Evolutionary conservation across 2,113 vertebrate genomes (phyloP).

Genomic region (Coptodon bakossiorum): DNA sequence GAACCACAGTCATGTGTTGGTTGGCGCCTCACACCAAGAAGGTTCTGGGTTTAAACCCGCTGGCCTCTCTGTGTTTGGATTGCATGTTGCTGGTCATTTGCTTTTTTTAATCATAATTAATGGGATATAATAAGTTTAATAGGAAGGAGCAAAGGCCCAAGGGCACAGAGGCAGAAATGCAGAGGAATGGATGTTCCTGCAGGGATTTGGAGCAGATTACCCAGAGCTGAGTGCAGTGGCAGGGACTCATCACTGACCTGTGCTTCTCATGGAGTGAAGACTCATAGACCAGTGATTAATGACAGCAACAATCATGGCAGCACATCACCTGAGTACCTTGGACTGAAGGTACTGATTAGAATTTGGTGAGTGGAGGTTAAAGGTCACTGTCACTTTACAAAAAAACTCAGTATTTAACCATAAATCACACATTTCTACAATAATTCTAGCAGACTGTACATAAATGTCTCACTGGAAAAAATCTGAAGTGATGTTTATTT

Average conservation of each 20-base stretch:
- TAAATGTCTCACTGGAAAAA: neutral
- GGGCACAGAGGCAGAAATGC: neutral
- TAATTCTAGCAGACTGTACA: neutral
- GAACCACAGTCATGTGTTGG: neutral
- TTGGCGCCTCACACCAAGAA: accelerated
- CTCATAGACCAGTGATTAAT: neutral
- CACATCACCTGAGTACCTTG: neutral
- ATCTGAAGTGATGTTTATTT: neutral
- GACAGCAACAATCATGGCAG: neutral
- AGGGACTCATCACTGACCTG: neutral
- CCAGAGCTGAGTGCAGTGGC: neutral
- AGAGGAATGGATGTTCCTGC: neutral
- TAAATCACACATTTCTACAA: neutral
- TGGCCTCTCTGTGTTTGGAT: neutral
- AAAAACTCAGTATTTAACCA: accelerated
- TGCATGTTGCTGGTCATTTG: neutral
- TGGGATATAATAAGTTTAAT: neutral
- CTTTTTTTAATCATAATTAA: accelerated
- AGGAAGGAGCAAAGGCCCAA: accelerated
- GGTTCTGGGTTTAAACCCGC: neutral
- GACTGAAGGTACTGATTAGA: neutral
- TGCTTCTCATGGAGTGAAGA: accelerated
- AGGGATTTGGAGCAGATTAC: neutral
- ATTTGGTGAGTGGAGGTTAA: neutral
- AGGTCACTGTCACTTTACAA: neutral